Base-by-base conservation (phyloP, 2,113 vertebrate genomes). In the Cyanoderma ruficeps region DNA sequence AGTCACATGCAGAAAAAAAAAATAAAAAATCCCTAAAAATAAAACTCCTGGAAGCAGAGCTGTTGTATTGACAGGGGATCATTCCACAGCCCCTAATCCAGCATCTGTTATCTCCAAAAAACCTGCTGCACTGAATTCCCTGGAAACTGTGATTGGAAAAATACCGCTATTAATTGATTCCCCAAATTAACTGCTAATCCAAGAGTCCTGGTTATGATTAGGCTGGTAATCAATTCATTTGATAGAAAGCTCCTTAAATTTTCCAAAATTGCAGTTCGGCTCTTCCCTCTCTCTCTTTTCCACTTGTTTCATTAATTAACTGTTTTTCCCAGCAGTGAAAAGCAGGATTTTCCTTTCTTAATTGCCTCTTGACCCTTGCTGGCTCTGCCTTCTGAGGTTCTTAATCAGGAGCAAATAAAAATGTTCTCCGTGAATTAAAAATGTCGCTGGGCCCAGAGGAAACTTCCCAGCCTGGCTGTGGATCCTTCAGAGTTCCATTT, bases 181-280 rank as follows among this genome's bases (percentile, higher is more conserved):
- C 60, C 61, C 91, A 94, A 97, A 97, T 96, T 96, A 96, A 77
- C 96, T 59, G 83, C 95, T 97, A 97, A 98, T 96, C 94, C 72
- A 55, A 83, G 91, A 89, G 82, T 86, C 97, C 94, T 96, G 96
- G 97, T 97, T 96, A 90, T 93, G 87, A 96, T 94, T 96, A 68
- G 87, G 42, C 90, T 88, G 47, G 70, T 96, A 97, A 98, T 98
- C 97, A 97, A 98, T 97, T 96, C 94, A 91, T 86, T 96, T 93
- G 93, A 97, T 95, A 96, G 91, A 87, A 97, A 93, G 96, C 90
- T 94, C 96, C 97, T 94, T 82, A 77, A 60, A 71, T 93, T 96
- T 96, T 94, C 82, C 89, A 84, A 95, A 95, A 97, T 95, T 95
- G 95, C 80, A 55, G 81, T 67, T 95, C 85, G 68, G 80, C 90